Evolutionary conservation across 2,113 vertebrate species (phyloP).

Genomic region (Hyperoodon ampullatus): DNA sequence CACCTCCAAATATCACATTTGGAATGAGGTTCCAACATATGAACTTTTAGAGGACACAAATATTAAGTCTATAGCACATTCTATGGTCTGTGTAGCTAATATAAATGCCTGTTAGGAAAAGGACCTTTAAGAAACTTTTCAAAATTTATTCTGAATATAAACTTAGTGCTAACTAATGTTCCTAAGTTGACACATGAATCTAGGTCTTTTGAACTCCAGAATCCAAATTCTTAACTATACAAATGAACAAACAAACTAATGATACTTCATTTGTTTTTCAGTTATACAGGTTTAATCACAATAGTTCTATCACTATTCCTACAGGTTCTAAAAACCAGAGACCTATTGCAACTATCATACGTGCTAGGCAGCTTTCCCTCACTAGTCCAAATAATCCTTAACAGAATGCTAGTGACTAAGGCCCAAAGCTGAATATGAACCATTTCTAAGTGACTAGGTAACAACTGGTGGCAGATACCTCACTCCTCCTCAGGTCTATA

Average conservation of each 20-base stretch:
- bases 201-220: background rate
- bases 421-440: background rate
- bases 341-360: background rate
- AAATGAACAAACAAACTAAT: background rate
- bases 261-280: background rate
- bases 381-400: background rate
- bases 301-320: background rate
- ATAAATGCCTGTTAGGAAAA: background rate
- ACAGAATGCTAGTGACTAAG: background rate
- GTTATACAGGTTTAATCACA: background rate
- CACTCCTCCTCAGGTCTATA: background rate
- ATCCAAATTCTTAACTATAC: background rate
- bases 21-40: background rate
- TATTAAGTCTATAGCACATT: background rate
- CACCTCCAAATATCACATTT: background rate
- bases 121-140: background rate
- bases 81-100: background rate
- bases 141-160: slow-evolving; percentile 7
- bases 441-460: background rate
- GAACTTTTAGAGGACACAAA: background rate
- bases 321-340: background rate
- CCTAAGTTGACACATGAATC: background rate
- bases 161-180: background rate
- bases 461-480: background rate
- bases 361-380: background rate